Evolutionary conservation across 2,113 vertebrate genomes (phyloP).

Genomic region (Pomatorhinus ruficollis): DNA sequence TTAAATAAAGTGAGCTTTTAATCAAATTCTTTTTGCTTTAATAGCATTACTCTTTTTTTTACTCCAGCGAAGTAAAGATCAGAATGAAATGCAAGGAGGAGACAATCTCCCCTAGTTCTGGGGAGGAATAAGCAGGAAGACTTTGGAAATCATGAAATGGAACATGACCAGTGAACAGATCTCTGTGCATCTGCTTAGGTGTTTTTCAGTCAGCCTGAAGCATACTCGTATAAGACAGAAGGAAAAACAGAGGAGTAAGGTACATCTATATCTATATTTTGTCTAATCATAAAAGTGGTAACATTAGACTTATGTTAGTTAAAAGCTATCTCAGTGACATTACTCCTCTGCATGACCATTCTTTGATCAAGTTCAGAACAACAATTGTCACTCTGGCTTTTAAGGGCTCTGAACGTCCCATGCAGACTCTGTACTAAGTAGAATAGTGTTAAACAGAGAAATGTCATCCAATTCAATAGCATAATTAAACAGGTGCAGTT

Average conservation of each 20-base stretch:
- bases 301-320: neutral
- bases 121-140: neutral
- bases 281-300: neutral
- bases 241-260: neutral
- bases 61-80: neutral
- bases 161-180: neutral
- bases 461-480: neutral
- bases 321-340: neutral
- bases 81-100: neutral
- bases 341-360: neutral
- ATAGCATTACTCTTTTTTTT: neutral
- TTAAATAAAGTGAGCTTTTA: neutral
- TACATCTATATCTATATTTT: neutral
- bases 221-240: neutral
- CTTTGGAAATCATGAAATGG: neutral
- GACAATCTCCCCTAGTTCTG: neutral
- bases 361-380: neutral
- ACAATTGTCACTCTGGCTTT: neutral
- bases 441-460: neutral
- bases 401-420: neutral
- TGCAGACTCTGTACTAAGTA: neutral
- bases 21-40: neutral
- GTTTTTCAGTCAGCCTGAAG: neutral
- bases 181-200: neutral
- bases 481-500: conserved; percentile 40